phyloP scores from a whole-genome alignment of 1,140 invertebrate species.

The Geopemphigus sp. region DNA sequence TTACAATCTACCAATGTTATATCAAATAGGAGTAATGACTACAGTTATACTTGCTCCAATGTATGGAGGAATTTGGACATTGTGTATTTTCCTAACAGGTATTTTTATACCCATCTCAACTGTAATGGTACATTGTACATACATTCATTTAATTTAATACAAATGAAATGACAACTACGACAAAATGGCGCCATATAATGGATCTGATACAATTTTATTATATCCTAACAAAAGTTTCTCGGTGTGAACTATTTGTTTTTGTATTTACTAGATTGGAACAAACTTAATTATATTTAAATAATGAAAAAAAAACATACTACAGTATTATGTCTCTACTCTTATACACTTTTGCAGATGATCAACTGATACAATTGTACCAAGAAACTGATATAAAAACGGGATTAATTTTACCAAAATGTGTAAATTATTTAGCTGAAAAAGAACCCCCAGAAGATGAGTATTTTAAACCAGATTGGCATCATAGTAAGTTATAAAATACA shows the following conservation, averaged over 20 bases:
- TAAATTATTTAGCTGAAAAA: conserved; percentile 31
- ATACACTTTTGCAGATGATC: conserved; percentile 10
- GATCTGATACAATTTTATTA: neutral
- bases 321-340: too few relatives aligned
- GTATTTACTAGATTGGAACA: neutral
- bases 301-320: too few relatives aligned
- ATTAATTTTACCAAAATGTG: conserved; percentile 11
- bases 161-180: neutral
- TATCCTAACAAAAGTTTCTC: neutral
- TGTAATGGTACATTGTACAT: neutral
- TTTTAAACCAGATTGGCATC: conserved; percentile 36
- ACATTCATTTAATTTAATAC: neutral
- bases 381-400: neutral
- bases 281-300: neutral
- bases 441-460: conserved; percentile 8
- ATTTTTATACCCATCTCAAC: conserved; percentile 51
- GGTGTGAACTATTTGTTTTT: neutral
- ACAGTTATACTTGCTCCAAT: conserved; percentile 75
- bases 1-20: neutral
- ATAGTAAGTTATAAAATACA: conserved; percentile 15
- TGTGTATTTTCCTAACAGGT: conserved; percentile 76
- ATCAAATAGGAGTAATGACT: conserved; percentile 26
- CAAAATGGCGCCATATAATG: conserved; percentile 4
- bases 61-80: conserved; percentile 82
- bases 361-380: conserved; percentile 17